Conservation (phyloP, 2,888 invertebrate genomes). For the Antitype chi region DNA sequence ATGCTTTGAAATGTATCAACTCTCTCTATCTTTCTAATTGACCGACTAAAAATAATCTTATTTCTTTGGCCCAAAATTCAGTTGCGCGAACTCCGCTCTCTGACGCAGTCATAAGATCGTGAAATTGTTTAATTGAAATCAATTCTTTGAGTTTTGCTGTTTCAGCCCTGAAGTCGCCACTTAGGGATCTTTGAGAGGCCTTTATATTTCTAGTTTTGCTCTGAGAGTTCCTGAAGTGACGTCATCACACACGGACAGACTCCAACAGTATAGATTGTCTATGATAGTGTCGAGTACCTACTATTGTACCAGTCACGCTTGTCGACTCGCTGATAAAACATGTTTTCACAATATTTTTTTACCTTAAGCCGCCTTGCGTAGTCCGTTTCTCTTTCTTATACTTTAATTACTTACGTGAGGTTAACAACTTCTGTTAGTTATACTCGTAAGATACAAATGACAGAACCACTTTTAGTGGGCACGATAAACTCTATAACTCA, state of each 20-base stretch:
- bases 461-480: not conserved
- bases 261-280: constrained; percentile 18
- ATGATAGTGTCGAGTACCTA: constrained; percentile 33
- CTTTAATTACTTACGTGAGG: not conserved
- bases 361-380: not conserved
- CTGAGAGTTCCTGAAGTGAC: constrained; percentile 8
- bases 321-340: constrained; percentile 40
- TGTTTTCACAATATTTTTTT: constrained; percentile 40
- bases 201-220: not conserved
- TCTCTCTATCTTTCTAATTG: not conserved
- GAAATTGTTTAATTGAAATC: too few relatives aligned
- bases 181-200: not conserved
- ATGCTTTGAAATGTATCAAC: not conserved
- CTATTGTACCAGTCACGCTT: constrained; percentile 37
- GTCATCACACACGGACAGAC: not conserved
- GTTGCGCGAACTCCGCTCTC: too few relatives aligned
- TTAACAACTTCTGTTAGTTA: not conserved
- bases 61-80: not conserved
- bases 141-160: not conserved
- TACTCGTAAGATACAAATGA: not conserved
- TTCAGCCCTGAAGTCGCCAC: not conserved
- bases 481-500: not conserved
- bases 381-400: not conserved
- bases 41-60: too few relatives aligned
- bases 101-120: too few relatives aligned